Base-by-base conservation (phyloP, 2,113 vertebrate genomes). In the Cephalopterus ornatus region DNA sequence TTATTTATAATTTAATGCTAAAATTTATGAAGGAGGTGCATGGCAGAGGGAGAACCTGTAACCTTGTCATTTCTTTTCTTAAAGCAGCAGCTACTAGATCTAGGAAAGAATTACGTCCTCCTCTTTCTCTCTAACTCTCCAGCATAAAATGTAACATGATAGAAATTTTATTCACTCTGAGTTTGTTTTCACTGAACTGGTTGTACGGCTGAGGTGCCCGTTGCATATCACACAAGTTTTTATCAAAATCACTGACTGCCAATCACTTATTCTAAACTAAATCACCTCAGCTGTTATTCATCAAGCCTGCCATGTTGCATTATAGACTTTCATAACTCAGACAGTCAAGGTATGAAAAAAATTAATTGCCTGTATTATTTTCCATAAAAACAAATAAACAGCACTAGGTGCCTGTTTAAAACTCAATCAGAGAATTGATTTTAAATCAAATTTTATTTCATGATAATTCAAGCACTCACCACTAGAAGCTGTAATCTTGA, bases 381-480 rank as follows among this genome's bases (percentile, higher is more conserved):
- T 95, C 85, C 89, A 85, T 93, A 94, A 93, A 94, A 94, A 79
- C 88, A 97, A 97, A 96, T 95, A 97, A 95, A 94, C 77, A 92
- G 49, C 66, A 37, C 46, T 82, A 23, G 82, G 41, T 93, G 49
- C 77, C 75, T 94, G 90, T 63, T 97, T 95, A 37, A 85, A 94
- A 95, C 78, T 96, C 91, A 90, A 44, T 94, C 3, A 12, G 85
- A 96, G 78, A 76, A 96, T 97, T 95, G 97, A 97, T 98, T 98
- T 98, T 97, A 97, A 97, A 96, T 98, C 95, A 93, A 96, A 97
- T 96, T 98, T 93, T 95, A 95, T 98, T 97, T 97, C 81, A 91
- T 94, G 97, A 95, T 97, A 97, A 88, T 95, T 96, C 93, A 96
- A 30, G 92, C 47, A 61, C 92, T 89, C 75, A 55, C 82, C 73